phyloP scores from a whole-genome alignment of 2,113 vertebrate species.

The Marmota monax region DNA sequence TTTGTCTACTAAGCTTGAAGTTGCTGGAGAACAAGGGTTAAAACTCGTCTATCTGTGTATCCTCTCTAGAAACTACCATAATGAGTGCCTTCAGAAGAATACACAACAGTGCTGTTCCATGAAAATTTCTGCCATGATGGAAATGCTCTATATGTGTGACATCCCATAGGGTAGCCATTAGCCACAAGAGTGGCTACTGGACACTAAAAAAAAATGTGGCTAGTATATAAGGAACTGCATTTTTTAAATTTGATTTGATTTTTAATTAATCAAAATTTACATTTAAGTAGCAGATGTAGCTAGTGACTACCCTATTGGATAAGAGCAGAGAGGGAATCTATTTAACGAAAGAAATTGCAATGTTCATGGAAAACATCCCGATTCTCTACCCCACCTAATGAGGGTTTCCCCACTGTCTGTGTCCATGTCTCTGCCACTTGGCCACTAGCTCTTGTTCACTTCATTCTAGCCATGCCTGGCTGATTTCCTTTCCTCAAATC shows the following conservation, averaged over 20 bases:
- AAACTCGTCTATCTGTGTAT: not conserved
- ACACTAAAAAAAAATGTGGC: not conserved
- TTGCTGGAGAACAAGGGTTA: not conserved
- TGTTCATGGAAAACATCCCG: not conserved
- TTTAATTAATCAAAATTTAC: not conserved
- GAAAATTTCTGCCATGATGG: not conserved
- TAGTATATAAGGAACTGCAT: not conserved
- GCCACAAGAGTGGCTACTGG: not conserved
- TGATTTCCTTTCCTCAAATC: not conserved
- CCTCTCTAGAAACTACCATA: not conserved
- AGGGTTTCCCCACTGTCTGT: not conserved
- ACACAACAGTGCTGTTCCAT: accelerated
- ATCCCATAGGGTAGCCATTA: too few relatives aligned
- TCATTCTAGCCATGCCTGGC: not conserved
- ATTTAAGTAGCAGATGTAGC: not conserved
- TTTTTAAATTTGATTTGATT: not conserved
- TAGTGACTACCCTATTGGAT: not conserved
- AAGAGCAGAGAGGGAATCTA: not conserved
- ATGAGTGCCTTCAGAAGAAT: not conserved
- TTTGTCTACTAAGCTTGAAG: slow-evolving; percentile 19
- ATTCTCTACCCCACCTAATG: not conserved
- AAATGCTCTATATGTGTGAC: not conserved
- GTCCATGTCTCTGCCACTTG: not conserved
- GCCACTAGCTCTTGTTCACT: not conserved
- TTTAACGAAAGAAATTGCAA: not conserved